Conservation (phyloP, 2,113 vertebrate genomes). For the Cnemophilus loriae region DNA sequence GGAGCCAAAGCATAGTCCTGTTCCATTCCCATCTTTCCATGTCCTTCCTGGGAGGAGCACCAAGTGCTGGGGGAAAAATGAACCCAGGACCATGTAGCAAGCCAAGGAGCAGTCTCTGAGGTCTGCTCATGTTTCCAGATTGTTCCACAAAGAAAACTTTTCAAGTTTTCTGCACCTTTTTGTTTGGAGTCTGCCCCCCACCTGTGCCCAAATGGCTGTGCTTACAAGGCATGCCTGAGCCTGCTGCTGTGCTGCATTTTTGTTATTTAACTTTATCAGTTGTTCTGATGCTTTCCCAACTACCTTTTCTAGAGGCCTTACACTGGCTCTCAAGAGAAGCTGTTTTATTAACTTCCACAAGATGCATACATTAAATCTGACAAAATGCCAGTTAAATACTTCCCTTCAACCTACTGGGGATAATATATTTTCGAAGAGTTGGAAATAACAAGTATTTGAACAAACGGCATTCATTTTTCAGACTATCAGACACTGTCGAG, state of each 20-base stretch:
- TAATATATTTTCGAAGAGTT: neutral
- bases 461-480: neutral
- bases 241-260: neutral
- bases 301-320: neutral
- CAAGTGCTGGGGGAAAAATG: neutral
- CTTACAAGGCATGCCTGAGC: neutral
- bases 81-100: neutral
- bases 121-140: neutral
- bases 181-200: fast-evolving
- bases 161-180: neutral
- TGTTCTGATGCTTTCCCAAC: neutral
- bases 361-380: neutral
- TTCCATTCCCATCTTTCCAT: fast-evolving
- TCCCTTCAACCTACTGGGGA: neutral
- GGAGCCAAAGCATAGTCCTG: neutral
- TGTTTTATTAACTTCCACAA: neutral
- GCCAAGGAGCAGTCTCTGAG: neutral
- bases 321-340: neutral
- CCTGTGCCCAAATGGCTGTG: neutral
- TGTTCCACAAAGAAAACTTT: neutral
- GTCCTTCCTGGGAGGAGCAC: neutral
- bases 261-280: neutral
- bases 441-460: neutral
- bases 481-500: neutral
- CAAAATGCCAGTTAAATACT: neutral